These are phyloP conservation scores for Gulo gulo DNA, from an alignment of 2,113 vertebrate genomes.

Conservation along the genomic window DNA sequence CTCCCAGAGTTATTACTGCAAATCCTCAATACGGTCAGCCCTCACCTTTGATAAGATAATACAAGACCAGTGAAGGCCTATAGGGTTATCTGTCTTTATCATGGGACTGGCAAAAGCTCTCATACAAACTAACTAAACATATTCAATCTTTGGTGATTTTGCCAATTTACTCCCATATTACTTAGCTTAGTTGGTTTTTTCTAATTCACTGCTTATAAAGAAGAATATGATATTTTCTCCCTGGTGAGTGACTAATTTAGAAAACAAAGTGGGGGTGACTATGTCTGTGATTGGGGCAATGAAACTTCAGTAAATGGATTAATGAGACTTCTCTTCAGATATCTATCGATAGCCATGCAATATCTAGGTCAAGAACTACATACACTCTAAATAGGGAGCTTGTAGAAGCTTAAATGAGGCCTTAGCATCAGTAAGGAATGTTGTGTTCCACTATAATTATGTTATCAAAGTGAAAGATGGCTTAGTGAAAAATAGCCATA, in stretches of 20 bases:
- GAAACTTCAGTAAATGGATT: slow-evolving; percentile 54
- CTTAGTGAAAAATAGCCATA: slow-evolving; percentile 67
- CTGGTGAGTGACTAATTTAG: background rate
- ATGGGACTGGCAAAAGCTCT: background rate
- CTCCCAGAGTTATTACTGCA: background rate
- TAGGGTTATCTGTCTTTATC: background rate
- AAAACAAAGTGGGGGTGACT: background rate
- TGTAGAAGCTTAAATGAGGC: slow-evolving; percentile 71
- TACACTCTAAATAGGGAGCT: slow-evolving; percentile 62
- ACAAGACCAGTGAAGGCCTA: background rate
- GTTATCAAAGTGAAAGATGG: slow-evolving; percentile 79
- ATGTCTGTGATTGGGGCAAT: background rate
- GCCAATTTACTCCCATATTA: background rate
- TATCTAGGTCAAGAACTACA: slow-evolving; percentile 67
- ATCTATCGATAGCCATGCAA: slow-evolving; percentile 48
- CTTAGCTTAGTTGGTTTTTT: background rate
- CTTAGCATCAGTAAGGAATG: slow-evolving; percentile 70
- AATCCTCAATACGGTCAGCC: background rate
- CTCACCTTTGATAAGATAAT: background rate
- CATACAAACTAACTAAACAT: background rate
- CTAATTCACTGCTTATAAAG: background rate
- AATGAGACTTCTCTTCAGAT: slow-evolving; percentile 6
- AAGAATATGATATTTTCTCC: background rate
- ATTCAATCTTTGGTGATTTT: background rate
- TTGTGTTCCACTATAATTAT: slow-evolving; percentile 78